phyloP scores from a whole-genome alignment of 2,797 vertebrate genomes.

The Lates japonicus region DNA sequence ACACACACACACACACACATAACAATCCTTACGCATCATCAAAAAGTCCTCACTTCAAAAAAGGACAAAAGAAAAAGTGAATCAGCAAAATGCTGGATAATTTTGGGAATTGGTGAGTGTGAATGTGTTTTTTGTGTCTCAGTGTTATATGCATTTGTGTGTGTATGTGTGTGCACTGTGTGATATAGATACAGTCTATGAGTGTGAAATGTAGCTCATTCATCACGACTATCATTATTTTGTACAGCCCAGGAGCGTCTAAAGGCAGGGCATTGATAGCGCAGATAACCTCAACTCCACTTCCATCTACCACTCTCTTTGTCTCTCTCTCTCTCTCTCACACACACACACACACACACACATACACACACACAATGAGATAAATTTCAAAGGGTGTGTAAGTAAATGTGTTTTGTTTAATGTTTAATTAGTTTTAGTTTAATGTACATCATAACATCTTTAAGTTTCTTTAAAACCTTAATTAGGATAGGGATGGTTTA shows the following conservation, averaged over 20 bases:
- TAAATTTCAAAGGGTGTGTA: neutral
- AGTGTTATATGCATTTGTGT: conserved; percentile 19
- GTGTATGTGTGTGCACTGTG: conserved; percentile 3
- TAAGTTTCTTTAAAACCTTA: neutral
- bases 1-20: conserved; percentile 9
- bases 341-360: conserved; percentile 20
- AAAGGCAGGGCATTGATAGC: conserved; percentile 66
- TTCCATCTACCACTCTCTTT: conserved; percentile 56
- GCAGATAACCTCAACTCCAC: conserved; percentile 73
- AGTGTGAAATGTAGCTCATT: conserved; percentile 75
- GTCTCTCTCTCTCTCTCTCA: conserved; percentile 15
- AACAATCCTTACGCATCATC: conserved; percentile 20
- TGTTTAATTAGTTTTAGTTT: too few relatives aligned
- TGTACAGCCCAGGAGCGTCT: conserved; percentile 71
- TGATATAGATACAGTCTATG: conserved; percentile 58
- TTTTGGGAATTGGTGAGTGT: conserved; percentile 7
- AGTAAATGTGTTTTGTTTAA: conserved; percentile 3
- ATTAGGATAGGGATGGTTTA: neutral
- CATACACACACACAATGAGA: conserved; percentile 10
- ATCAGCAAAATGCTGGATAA: conserved; percentile 25
- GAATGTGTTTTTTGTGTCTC: conserved; percentile 16
- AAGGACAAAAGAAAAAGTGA: conserved; percentile 15
- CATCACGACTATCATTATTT: conserved; percentile 74
- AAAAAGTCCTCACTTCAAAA: conserved; percentile 20
- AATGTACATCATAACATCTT: neutral